These are phyloP conservation scores for Anhinga anhinga DNA, from an alignment of 2,113 vertebrate species.

Conservation along the genomic window DNA sequence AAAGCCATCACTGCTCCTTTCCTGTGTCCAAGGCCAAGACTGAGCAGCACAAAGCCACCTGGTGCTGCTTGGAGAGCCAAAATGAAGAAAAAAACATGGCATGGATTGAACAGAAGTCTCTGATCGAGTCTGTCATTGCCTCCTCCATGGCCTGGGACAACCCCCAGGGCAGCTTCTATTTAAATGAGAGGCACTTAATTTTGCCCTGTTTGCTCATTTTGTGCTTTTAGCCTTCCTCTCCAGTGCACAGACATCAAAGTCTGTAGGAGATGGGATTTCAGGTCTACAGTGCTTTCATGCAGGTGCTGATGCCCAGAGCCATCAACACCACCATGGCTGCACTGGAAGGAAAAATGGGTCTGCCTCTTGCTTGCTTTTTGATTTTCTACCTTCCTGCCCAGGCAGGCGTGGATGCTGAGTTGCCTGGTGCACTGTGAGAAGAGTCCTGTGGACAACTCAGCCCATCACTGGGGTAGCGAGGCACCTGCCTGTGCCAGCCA, in stretches of 20 bases:
- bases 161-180: background rate
- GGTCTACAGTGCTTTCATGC: fast-evolving
- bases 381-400: background rate
- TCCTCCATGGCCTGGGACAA: background rate
- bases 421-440: background rate
- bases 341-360: background rate
- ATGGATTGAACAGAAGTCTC: background rate
- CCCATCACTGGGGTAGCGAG: background rate
- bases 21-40: background rate
- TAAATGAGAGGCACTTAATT: background rate
- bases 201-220: background rate
- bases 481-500: background rate
- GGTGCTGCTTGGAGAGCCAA: conserved; percentile 16
- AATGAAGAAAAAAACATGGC: background rate
- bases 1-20: background rate
- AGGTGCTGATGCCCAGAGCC: background rate
- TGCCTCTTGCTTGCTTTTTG: background rate
- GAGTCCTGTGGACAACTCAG: background rate
- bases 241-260: background rate
- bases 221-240: background rate
- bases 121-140: fast-evolving
- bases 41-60: background rate
- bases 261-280: background rate
- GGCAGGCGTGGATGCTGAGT: background rate
- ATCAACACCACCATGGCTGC: background rate